Base-by-base conservation (phyloP, 2,888 invertebrate species). In the Tenthredo livida region DNA sequence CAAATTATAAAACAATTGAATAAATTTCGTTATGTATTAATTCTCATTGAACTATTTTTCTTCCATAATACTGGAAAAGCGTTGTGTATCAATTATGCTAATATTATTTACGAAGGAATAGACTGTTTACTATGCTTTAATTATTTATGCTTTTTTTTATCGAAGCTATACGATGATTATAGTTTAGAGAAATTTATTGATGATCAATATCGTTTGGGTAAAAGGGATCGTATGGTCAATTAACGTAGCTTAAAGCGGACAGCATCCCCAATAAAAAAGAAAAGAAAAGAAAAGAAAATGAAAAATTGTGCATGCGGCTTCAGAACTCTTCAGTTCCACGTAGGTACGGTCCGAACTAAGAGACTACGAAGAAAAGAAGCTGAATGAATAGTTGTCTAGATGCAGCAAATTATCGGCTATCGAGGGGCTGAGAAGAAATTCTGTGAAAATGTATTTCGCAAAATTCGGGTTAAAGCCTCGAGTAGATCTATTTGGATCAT, bases 351-450 rank as follows among this genome's bases (percentile, higher is more conserved):
- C 37, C 37, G 15, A 61, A 37, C 40, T 15, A 61, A 25, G 40
- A 58, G 40, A 25, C 17, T 21, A 58, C 40, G 61, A 80, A 80
- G 29, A 77, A 77, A 54, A 77, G 17, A 54, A 54, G 77, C 25
- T 25, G 50, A 77, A 77, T 50, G 77, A 77, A 54, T 50, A 77
- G 54, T 75, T 29, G 77, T 15, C 77, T 54, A 29, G 29, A 33
- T 67, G 33, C 25, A 77, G 29, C 33, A 77, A 77, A 77, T 77
- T 54, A 54, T 77, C 33, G 77, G 6, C 77, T 77, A n/a, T 15
- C 50, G 17, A 29, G 0, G 29, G 50, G 50, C 43, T n/a, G 29
- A 7, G 54, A n/a, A n/a, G 21, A n/a, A 73, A 43, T 43, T 40
- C 43, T 43, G n/a, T 21, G 43, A 73, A 43, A 73, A 40, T 43